Base-by-base conservation (phyloP, 1,140 invertebrate genomes). In the Reticulitermes speratus region DNA sequence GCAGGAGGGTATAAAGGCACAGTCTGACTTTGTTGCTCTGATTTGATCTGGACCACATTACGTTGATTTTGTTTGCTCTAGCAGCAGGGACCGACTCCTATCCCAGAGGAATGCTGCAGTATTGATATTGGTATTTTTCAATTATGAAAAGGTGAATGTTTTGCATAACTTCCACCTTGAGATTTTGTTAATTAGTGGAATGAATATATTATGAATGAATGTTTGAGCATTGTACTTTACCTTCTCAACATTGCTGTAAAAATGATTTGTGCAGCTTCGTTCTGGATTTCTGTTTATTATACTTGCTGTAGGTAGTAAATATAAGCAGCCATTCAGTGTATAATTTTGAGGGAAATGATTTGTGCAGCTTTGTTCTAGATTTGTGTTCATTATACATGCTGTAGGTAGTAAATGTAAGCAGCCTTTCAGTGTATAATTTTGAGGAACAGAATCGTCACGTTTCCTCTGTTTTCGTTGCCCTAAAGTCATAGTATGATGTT, bases 201-300 rank as follows among this genome's bases (percentile, higher is more conserved):
- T 44, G 84, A 30, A 85, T 52, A 32, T 45, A 45, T 59, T 30
- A 85, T 11, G 84, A 55, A 85, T 84, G 83, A 30, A 52, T 84
- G 83, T 75, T 30, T 84, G 83, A 30, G 30, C 83, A 55, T 55
- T 84, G 83, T 84, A 84, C 83, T 84, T 9, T n/a, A 84, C 30
- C 30, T 45, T n/a, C 48, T 84, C 83, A 55, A 59, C 25, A 84
- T 32, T n/a, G 83, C 83, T 84, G 83, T 52, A 44, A 12, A 85
- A 85, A 75, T 44, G 85, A 81, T 44, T 85, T 85, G 85, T 85
- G 75, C 85, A 85, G 85, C 85, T 85, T 85, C 81, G 85, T 85
- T 85, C 85, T 65, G 65, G 75, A 81, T 81, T 85, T 85, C 65
- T 85, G 85, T 85, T 85, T 65, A 85, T 69, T 85, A 84, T 8